Evolutionary conservation across 1,140 invertebrate species (phyloP), one percentile per base, ranked within the genome.

Genomic region (Leptestheria dahalacensis): DNA sequence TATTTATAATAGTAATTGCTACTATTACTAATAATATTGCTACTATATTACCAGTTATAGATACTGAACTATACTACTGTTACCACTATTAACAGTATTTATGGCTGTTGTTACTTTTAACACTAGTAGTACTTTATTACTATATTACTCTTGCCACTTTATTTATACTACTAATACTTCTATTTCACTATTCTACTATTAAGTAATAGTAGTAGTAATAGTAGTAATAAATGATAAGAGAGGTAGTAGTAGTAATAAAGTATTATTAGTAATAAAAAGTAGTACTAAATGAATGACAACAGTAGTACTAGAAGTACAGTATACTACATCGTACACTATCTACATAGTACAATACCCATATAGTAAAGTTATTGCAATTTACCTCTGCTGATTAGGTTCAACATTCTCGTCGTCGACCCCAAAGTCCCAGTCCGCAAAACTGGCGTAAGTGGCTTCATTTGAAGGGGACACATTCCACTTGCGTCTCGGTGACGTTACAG

Each of bases 351-450:
- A n/a, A 9, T 9, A 9, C 15, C 33, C 6, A 41, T 15, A 41
- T 41, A 9, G 15, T 41, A 41, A 41, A 41, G 6, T 41, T 9
- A 41, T n/a, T n/a, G n/a, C 33, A 41, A 41, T 9, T 41, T 15
- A 41, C 33, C 33, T 41, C 33, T 41, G 33, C 33, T 41, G 33
- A 10, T 29, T 21, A 3, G 23, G 11, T 20, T 55, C 53, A 2
- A 20, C 9, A 25, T 55, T 20, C 33, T 55, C 53, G n/a, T 55
- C 53, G 11, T 26, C 10, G n/a, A n/a, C 11, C 21, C 10, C 53
- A 41, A 55, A 55, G 21, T 55, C 53, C 53, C 53, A 55, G 21
- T 55, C 53, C 10, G 53, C 53, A 29, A 55, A 55, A 55, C 33
- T 33, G 11, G 53, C 53, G 28, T 55, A 55, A 10, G 53, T 18